A percentile compares a stretch with the other conserved stretches of the same genome.
Conservation (phyloP, 2,888 invertebrate genomes). For the Adelphocoris suturalis region DNA sequence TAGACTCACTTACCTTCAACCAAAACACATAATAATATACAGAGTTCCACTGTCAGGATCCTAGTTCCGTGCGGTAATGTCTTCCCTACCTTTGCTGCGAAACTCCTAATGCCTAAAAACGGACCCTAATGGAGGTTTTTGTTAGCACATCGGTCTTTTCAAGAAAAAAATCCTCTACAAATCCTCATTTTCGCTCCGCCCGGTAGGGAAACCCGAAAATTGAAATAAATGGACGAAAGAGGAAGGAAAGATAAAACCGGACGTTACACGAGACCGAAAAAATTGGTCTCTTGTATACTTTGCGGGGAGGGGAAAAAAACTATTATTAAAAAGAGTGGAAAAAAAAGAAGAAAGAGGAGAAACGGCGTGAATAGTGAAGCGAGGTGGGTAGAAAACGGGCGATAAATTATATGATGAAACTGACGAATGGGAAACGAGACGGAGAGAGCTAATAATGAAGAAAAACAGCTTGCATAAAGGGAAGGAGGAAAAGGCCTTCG, state of each 20-base stretch:
- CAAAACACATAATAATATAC: too few relatives aligned
- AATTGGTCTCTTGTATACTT: conserved; percentile 11
- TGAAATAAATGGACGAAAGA: conserved; percentile 23
- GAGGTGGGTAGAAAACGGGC: not conserved
- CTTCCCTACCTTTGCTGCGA: too few relatives aligned
- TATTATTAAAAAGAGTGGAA: not conserved
- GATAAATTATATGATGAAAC: conserved; percentile 57
- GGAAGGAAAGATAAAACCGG: not conserved
- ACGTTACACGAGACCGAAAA: not conserved
- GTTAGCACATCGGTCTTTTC: not conserved
- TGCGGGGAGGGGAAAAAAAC: conserved; percentile 3
- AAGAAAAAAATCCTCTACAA: not conserved
- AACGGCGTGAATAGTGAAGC: not conserved
- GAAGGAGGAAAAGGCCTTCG: not conserved
- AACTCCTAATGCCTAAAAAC: too few relatives aligned
- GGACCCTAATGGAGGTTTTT: too few relatives aligned
- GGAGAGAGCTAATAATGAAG: conserved; percentile 53
- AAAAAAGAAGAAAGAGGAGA: not conserved
- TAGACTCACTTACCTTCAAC: too few relatives aligned
- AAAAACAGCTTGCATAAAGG: conserved; percentile 56
- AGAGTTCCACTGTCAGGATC: too few relatives aligned
- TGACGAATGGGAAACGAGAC: conserved; percentile 24
- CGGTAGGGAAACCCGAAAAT: conserved; percentile 20
- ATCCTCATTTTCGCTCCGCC: not conserved
- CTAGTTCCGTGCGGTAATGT: too few relatives aligned